phyloP scores from a whole-genome alignment of 2,797 vertebrate genomes.

The Saxicola maurus region DNA sequence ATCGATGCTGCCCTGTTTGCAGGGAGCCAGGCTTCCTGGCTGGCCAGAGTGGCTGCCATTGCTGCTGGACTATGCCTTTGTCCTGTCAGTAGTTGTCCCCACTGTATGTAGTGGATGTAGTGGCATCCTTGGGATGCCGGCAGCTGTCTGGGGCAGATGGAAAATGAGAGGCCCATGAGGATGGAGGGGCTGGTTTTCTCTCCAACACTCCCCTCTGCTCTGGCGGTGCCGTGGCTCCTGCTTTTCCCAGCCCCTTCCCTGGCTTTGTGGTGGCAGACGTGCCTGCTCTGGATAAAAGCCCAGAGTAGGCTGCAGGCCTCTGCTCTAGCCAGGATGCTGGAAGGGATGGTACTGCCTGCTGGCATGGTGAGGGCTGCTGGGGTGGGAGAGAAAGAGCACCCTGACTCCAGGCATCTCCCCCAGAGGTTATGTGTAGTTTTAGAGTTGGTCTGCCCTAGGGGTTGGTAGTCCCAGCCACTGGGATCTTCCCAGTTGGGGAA shows the following conservation, averaged over 20 bases:
- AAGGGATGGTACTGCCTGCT: neutral
- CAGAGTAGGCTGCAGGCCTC: neutral
- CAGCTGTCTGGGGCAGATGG: accelerated
- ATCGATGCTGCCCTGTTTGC: accelerated
- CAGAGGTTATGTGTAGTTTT: accelerated
- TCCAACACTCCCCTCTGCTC: neutral
- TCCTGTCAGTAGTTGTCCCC: neutral
- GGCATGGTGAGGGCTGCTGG: neutral
- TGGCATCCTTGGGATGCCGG: neutral
- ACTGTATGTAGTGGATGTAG: neutral
- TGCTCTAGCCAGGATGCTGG: neutral
- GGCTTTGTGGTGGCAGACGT: neutral
- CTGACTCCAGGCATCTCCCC: neutral
- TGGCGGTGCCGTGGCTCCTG: accelerated
- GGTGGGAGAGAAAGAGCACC: neutral
- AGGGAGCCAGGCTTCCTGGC: neutral
- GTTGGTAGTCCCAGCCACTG: accelerated
- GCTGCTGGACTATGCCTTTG: neutral
- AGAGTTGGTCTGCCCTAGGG: neutral
- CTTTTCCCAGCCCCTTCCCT: neutral
- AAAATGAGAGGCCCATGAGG: neutral
- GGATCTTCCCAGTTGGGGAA: neutral
- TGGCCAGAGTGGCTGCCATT: accelerated
- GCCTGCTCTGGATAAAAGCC: neutral
- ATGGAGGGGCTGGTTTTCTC: neutral